A percentile compares a stretch with the other conserved stretches of the same genome.
phyloP scores from a whole-genome alignment of 2,888 invertebrate genomes.

The Drosophila anomalipes region DNA sequence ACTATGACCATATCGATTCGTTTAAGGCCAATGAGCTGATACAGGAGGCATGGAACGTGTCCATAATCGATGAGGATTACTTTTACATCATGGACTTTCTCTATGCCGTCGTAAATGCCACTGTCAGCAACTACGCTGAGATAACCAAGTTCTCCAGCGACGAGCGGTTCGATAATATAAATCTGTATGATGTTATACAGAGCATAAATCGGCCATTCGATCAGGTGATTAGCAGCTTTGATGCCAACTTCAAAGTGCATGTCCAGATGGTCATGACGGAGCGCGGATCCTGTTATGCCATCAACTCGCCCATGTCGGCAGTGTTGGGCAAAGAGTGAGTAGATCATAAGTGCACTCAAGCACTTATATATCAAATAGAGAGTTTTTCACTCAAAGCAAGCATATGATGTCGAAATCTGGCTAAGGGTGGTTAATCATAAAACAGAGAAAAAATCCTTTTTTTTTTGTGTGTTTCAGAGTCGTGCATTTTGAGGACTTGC shows the following conservation, averaged over 20 bases:
- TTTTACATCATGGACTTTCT: conserved; percentile 86
- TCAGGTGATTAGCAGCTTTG: conserved; percentile 77
- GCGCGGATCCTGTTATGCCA: conserved; percentile 88
- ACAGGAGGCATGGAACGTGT: conserved; percentile 85
- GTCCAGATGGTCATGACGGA: conserved; percentile 87
- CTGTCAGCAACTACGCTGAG: conserved; percentile 84
- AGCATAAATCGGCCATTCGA: conserved; percentile 77
- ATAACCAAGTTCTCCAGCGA: conserved; percentile 85
- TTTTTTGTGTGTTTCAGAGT: conserved; percentile 45
- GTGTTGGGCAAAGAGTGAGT: conserved; percentile 73
- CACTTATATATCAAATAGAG: background rate
- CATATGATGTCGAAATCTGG: background rate
- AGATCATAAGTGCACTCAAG: background rate
- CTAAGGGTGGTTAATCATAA: background rate
- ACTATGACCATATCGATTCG: conserved; percentile 82
- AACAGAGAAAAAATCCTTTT: background rate
- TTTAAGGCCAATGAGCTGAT: conserved; percentile 81
- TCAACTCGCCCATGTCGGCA: conserved; percentile 86
- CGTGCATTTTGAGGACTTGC: conserved; percentile 50
- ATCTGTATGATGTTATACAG: conserved; percentile 84
- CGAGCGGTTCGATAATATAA: conserved; percentile 83
- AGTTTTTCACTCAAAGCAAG: background rate
- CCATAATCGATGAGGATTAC: conserved; percentile 84
- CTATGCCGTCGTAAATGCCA: conserved; percentile 85
- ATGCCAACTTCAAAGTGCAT: conserved; percentile 69